A percentile compares a stretch with the other conserved stretches of the same genome.
Evolutionary conservation across 1,140 invertebrate species (phyloP).

Genomic region (Drosophila subobscura): DNA sequence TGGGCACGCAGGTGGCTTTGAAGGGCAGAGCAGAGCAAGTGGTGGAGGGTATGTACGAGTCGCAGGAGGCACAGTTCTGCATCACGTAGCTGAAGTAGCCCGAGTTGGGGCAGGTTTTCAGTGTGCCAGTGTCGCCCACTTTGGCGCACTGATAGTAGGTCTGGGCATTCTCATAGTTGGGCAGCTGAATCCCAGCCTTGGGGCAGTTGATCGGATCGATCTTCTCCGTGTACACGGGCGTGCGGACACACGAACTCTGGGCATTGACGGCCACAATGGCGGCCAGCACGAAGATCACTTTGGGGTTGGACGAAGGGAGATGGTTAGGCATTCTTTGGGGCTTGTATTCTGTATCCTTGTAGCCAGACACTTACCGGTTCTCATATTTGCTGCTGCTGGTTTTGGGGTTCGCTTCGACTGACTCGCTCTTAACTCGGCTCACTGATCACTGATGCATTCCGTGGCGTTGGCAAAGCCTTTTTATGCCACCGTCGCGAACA

Average conservation of each 20-base stretch:
- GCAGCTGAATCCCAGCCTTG: conserved; percentile 22
- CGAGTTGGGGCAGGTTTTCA: neutral
- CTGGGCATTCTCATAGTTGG: conserved; percentile 49
- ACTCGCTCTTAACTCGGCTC: conserved; percentile 46
- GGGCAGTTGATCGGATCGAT: conserved; percentile 30
- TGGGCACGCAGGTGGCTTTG: conserved; percentile 10
- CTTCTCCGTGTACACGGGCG: conserved; percentile 31
- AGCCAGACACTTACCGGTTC: conserved; percentile 53
- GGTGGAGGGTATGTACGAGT: conserved; percentile 37
- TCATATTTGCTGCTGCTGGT: conserved; percentile 48
- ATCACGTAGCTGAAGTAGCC: conserved; percentile 41
- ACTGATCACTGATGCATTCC: conserved; percentile 58
- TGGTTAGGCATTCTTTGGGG: neutral
- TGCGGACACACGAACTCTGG: conserved; percentile 10
- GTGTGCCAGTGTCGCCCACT: too few relatives aligned
- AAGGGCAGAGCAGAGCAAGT: conserved; percentile 16
- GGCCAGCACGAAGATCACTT: conserved; percentile 53
- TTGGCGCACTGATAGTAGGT: conserved; percentile 34
- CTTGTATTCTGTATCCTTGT: conserved; percentile 13
- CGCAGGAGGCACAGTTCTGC: conserved; percentile 41
- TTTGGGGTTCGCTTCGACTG: conserved; percentile 11
- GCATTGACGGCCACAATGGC: conserved; percentile 50
- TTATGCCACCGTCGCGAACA: conserved; percentile 44
- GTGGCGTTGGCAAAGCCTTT: conserved; percentile 44
- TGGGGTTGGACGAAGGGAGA: neutral